These are phyloP conservation scores for Crossaster papposus DNA, from an alignment of 53 echinoderm and acorn worm genomes.

Conservation along the genomic window DNA sequence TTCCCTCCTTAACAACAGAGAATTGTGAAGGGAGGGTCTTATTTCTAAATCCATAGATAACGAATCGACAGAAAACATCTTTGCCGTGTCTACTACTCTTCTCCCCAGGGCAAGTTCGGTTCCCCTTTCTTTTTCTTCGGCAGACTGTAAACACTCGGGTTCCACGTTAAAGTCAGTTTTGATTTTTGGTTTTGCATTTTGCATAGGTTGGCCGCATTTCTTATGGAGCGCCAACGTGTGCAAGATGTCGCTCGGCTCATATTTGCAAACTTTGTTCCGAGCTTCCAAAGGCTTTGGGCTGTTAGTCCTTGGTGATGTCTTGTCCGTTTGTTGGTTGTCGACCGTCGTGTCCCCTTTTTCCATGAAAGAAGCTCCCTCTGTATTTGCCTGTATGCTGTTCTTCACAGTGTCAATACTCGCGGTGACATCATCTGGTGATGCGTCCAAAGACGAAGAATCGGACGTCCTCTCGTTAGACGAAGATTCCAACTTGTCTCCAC, in stretches of 20 bases:
- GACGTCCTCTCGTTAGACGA: not conserved
- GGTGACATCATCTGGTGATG: not conserved
- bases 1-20: not conserved
- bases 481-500: not conserved
- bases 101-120: not conserved
- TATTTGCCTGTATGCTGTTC: not conserved
- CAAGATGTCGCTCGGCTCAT: not conserved
- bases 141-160: not conserved
- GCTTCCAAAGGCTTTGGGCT: not conserved
- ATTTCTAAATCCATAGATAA: not conserved
- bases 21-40: not conserved
- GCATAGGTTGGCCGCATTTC: slow-evolving; percentile 39
- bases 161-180: not conserved
- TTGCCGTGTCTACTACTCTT: not conserved
- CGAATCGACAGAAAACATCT: not conserved
- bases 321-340: not conserved
- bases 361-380: not conserved
- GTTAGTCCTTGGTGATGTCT: not conserved
- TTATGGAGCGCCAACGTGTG: not conserved
- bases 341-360: not conserved
- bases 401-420: not conserved
- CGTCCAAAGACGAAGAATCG: not conserved
- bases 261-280: not conserved
- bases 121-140: not conserved
- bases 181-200: not conserved